phyloP scores from a whole-genome alignment of 1,140 invertebrate genomes.

The Drosophila tropicalis region DNA sequence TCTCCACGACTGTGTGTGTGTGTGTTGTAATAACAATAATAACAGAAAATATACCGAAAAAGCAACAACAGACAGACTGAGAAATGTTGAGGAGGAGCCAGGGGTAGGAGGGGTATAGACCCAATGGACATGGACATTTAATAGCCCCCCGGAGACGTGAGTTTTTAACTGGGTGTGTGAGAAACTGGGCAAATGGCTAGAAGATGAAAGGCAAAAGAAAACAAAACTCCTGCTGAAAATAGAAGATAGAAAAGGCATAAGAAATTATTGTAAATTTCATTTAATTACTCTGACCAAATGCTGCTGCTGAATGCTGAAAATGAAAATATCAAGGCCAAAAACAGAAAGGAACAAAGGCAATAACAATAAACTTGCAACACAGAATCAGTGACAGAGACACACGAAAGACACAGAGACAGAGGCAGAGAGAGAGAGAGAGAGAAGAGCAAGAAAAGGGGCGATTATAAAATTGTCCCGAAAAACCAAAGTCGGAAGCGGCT shows the following conservation, averaged over 20 bases:
- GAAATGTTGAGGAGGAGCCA: no score
- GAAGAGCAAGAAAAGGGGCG: constrained; percentile 13
- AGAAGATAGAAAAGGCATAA: constrained; percentile 18
- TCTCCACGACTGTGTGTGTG: constrained; percentile 18
- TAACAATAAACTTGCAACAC: constrained; percentile 35
- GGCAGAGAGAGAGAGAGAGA: neutral
- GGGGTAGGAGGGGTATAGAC: neutral
- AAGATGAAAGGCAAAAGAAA: constrained; percentile 9
- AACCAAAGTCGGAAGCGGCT: constrained; percentile 11
- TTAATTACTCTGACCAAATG: constrained; percentile 66
- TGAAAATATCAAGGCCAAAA: constrained; percentile 58
- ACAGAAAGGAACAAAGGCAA: constrained; percentile 1
- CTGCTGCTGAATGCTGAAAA: neutral
- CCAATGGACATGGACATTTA: constrained; percentile 67
- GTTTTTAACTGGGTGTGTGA: constrained; percentile 51
- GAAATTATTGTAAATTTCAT: constrained; percentile 80
- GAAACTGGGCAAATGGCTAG: constrained; percentile 26
- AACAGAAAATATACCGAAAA: constrained; percentile 51
- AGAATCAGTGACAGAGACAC: constrained; percentile 16
- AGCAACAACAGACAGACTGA: constrained; percentile 33
- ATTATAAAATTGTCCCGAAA: constrained; percentile 9
- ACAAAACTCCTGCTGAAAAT: neutral
- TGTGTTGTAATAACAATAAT: constrained; percentile 61
- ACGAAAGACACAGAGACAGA: neutral
- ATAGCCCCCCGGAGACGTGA: constrained; percentile 69